These are phyloP conservation scores for Chrysomallon squamiferum DNA, from an alignment of 1,140 invertebrate species.

Conservation along the genomic window DNA sequence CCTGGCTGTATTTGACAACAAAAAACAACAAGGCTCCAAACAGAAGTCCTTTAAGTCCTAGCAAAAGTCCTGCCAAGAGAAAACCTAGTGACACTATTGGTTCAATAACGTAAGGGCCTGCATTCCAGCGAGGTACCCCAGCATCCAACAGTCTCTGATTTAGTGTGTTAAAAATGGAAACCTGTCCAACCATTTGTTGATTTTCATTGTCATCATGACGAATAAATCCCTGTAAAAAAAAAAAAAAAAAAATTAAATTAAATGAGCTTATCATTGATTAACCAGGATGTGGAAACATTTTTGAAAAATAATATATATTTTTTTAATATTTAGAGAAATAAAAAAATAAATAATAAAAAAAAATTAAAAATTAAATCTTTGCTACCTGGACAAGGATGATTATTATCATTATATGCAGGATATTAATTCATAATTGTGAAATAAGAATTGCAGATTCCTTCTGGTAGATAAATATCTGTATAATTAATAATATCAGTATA, in stretches of 20 bases:
- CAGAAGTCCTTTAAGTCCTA: slow-evolving; percentile 45
- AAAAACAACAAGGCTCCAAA: slow-evolving; percentile 43
- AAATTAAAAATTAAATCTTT: too few relatives aligned
- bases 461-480: too few relatives aligned
- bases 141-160: slow-evolving; percentile 37
- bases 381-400: too few relatives aligned
- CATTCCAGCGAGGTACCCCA: slow-evolving; percentile 39
- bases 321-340: not conserved
- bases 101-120: slow-evolving; percentile 39
- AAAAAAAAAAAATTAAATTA: not conserved
- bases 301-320: not conserved
- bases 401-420: too few relatives aligned
- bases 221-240: slow-evolving; percentile 20
- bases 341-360: too few relatives aligned
- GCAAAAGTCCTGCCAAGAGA: slow-evolving; percentile 35
- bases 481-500: too few relatives aligned
- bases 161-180: slow-evolving; percentile 41
- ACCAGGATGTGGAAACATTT: not conserved
- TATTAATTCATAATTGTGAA: too few relatives aligned
- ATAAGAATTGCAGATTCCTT: too few relatives aligned
- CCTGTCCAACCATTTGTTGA: slow-evolving; percentile 18
- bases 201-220: slow-evolving; percentile 25
- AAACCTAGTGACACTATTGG: slow-evolving; percentile 44
- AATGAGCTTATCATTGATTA: too few relatives aligned
- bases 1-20: slow-evolving; percentile 32